Evolutionary conservation across 1,140 invertebrate species (phyloP), one percentile per base, ranked within the genome.

Genomic region (Teleopsis dalmanni): DNA sequence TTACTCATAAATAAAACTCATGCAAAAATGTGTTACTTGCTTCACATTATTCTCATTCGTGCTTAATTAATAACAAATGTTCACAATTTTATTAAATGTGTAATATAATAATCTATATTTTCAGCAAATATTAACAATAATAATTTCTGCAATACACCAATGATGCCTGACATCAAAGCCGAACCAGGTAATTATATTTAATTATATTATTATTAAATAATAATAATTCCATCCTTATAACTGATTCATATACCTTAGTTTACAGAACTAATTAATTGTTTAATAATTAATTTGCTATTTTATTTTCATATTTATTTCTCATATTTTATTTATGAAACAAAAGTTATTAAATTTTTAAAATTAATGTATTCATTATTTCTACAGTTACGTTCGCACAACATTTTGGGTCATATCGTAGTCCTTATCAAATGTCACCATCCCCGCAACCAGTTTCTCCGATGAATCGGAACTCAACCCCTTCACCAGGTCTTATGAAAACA

Each of bases 381-480:
- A 26, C 11, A 22, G 25, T 13, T 6, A 13, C 33, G 9, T 7
- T 33, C 16, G 31, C 16, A 6, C 21, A 35, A 23, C 21, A 36
- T n/a, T 40, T 29, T 13, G 36, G 37, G n/a, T n/a, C 43, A 47
- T 47, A 51, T 21, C 36, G 49, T 25, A 42, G 25, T 21, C 10
- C 35, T 10, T 51, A 47, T 33, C 43, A 35, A 41, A 23, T 33
- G 14, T 51, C 49, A 21, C 49, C 49, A 5, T 23, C 21, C 22
- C 43, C 49, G 19, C 49, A 51, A 22, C 49, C 43, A 21, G n/a
- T 38, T 11, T 51, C 49, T 23, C 49, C 49, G 26, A 36, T 45
- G 43, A 51, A 46, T 41, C 49, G 49, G 18, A 51, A 46, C 35
- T 26, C 26, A 3, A 51, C 25, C n/a, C 44, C 44, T 9, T 46